A percentile compares a stretch with the other conserved stretches of the same genome.
phyloP scores from a whole-genome alignment of 1,140 invertebrate genomes.

The Hyles euphorbiae region DNA sequence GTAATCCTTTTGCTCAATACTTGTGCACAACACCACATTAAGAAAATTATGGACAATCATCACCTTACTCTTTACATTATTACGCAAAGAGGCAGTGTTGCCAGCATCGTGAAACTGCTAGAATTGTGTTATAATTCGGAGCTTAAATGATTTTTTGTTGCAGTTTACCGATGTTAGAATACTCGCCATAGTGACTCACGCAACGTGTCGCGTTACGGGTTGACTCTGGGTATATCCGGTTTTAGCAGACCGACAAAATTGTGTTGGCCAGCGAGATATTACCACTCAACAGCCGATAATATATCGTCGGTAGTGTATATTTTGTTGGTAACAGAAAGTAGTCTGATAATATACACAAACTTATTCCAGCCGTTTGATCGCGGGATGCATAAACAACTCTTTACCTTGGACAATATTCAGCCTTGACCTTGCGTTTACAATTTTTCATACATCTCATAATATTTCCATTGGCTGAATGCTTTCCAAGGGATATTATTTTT shows the following conservation, averaged over 20 bases:
- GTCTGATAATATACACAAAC: slow-evolving; percentile 10
- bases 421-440: slow-evolving; percentile 9
- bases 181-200: no score
- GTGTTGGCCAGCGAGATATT: no score
- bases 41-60: slow-evolving; percentile 16
- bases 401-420: slow-evolving; percentile 17
- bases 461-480: no score
- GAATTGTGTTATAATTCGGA: no score
- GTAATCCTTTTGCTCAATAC: slow-evolving; percentile 5
- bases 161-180: no score
- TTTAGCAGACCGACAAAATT: no score
- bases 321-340: not conserved
- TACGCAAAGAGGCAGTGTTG: slow-evolving; percentile 9
- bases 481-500: no score
- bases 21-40: not conserved
- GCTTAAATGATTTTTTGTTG: no score
- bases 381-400: slow-evolving; percentile 22
- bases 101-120: not conserved
- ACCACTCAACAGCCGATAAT: no score
- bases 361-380: slow-evolving; percentile 21
- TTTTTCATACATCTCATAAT: not conserved
- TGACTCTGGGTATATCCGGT: no score
- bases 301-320: no score
- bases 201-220: no score
- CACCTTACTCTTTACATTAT: slow-evolving; percentile 3